A percentile compares a stretch with the other conserved stretches of the same genome.
These are phyloP conservation scores for Gavialis gangeticus DNA, from an alignment of 2,113 vertebrate species.

Conservation along the genomic window DNA sequence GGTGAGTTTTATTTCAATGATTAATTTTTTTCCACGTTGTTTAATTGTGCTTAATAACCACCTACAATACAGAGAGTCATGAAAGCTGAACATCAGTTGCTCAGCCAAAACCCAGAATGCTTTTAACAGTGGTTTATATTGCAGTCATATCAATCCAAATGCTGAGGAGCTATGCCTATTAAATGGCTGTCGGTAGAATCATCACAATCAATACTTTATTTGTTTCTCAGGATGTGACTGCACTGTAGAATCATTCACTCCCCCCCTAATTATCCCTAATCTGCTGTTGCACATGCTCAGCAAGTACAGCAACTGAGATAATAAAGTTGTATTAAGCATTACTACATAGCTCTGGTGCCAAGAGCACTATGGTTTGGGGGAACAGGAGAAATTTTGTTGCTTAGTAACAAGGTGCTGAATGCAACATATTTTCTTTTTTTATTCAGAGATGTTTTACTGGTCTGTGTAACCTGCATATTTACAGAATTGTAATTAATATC, in stretches of 20 bases:
- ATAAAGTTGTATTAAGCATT: constrained; percentile 77
- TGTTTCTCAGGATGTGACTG: constrained; percentile 74
- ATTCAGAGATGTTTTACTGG: constrained; percentile 12
- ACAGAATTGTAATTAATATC: constrained; percentile 33
- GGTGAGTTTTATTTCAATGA: neutral
- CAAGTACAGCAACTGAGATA: constrained; percentile 64
- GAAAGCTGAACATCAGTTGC: constrained; percentile 4
- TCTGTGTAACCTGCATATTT: constrained; percentile 31
- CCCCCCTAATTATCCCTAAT: constrained; percentile 71
- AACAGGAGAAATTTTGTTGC: constrained; percentile 75
- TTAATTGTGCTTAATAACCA: neutral
- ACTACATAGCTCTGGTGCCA: constrained; percentile 41
- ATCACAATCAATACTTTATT: constrained; percentile 78
- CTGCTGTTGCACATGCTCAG: constrained; percentile 63
- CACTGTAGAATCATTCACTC: constrained; percentile 57
- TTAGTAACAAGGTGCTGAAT: constrained; percentile 65
- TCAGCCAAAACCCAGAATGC: constrained; percentile 5
- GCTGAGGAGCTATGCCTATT: constrained; percentile 70
- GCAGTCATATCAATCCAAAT: constrained; percentile 63
- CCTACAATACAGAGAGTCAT: neutral
- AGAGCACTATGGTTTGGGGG: constrained; percentile 58
- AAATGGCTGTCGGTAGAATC: constrained; percentile 74
- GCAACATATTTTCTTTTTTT: constrained; percentile 4
- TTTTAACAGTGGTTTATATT: constrained; percentile 36
- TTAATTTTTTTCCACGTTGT: neutral